Base-by-base conservation (phyloP, 2,888 invertebrate species). In the Lasius fuliginosus region DNA sequence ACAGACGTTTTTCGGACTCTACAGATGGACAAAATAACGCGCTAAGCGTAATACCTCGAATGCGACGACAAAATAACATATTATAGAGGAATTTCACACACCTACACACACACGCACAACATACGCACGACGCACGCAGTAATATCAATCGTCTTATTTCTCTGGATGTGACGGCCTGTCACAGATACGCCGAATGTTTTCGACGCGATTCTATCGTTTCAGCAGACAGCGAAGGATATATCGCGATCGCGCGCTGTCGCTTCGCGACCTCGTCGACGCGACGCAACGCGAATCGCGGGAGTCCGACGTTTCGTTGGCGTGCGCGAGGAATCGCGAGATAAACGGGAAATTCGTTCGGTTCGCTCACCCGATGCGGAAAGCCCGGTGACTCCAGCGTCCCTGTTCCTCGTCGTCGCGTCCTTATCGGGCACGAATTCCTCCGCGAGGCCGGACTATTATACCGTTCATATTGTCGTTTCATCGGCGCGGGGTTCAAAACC, bases 401-500 rank as follows among this genome's bases (percentile, higher is more conserved):
- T 15, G 46, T 27, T 18, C 23, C 33, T 53, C 9, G 68, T 53
- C 46, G 67, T 23, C 33, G 46, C 12, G 27, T 42, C 5, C 5
- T 36, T 30, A 71, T 33, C 79, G 33, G 42, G 67, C 53, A 40
- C 56, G 56, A 18, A 18, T 56, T 30, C 11, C 36, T 71, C 8
- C 40, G 23, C 33, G 60, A 18, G 4, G 9, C 53, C 58, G 60
- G 42, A 23, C 33, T 62, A 23, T 23, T 23, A 23, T 23, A 36
- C 23, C 79, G 23, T 46, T 81, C 79, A 73, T 81, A 81, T 73
- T 81, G 73, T 62, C 79, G 18, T 60, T 60, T 73, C 60, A 73
- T 81, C 60, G 23, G 18, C 46, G n/a, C 49, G 18, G 8, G 36
- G 30, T 30, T 46, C 12, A 58, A 69, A 69, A 30, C 33, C 69